These are phyloP conservation scores for Saccopteryx bilineata DNA, from an alignment of 2,113 vertebrate species.

Conservation along the genomic window DNA sequence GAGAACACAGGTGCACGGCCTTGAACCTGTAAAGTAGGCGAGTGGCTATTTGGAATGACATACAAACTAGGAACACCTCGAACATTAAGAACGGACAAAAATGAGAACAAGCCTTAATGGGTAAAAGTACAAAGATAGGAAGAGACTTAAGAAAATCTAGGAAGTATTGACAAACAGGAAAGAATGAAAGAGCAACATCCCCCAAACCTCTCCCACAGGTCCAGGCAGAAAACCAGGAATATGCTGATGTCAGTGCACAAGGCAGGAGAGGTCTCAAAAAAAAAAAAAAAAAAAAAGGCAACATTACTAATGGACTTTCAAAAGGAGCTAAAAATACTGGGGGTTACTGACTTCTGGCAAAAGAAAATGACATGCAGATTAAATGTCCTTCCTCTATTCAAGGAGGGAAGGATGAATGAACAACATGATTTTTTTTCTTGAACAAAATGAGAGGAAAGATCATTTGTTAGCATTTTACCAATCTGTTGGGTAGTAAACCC, in stretches of 20 bases:
- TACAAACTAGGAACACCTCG: neutral
- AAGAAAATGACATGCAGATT: conserved; percentile 76
- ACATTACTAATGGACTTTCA: conserved; percentile 72
- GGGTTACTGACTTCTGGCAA: conserved; percentile 56
- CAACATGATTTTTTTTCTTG: neutral
- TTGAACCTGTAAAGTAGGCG: neutral
- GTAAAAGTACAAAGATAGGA: neutral
- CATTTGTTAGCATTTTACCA: neutral
- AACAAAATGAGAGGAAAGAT: conserved; percentile 43
- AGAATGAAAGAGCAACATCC: neutral
- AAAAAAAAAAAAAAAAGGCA: neutral
- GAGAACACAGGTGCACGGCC: neutral
- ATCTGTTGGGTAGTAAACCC: neutral
- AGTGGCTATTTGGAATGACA: neutral
- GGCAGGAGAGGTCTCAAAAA: conserved; percentile 19
- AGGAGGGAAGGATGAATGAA: neutral
- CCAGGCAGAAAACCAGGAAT: conserved; percentile 40
- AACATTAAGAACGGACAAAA: conserved; percentile 31
- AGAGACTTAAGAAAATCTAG: neutral
- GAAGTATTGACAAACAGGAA: neutral
- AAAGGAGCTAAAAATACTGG: conserved; percentile 80
- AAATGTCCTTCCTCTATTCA: conserved; percentile 68
- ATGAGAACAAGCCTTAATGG: conserved; percentile 3
- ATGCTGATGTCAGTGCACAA: conserved; percentile 43
- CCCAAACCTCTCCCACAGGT: neutral